Percentiles rank a stretch among this genome's conserved stretches.
Evolutionary conservation across 2,113 vertebrate genomes (phyloP).

Genomic region (Myotis davidii): DNA sequence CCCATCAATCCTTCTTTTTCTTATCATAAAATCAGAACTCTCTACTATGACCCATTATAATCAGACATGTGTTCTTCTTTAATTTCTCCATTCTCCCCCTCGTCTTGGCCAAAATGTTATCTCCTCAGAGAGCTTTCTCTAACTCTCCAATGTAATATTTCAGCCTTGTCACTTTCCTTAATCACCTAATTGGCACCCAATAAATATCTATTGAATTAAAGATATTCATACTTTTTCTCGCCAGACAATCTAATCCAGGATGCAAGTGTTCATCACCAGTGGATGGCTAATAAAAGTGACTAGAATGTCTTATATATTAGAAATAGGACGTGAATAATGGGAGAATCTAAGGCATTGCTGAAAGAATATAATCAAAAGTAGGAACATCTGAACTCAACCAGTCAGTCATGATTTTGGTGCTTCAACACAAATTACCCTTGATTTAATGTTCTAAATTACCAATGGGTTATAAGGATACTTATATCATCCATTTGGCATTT

Average conservation of each 20-base stretch:
- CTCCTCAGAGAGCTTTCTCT: not conserved
- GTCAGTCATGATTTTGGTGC: not conserved
- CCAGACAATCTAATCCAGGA: not conserved
- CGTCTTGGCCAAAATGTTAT: not conserved
- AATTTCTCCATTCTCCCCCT: not conserved
- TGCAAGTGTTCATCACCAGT: not conserved
- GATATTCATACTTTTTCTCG: not conserved
- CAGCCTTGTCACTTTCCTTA: not conserved
- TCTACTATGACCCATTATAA: not conserved
- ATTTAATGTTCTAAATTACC: not conserved
- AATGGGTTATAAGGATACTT: not conserved
- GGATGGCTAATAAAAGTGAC: not conserved
- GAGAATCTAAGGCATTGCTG: not conserved
- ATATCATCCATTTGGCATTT: not conserved
- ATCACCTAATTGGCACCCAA: not conserved
- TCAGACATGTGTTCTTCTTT: not conserved
- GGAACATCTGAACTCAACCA: not conserved
- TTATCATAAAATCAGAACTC: constrained; percentile 9
- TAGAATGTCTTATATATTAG: not conserved
- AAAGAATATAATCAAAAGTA: not conserved
- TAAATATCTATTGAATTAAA: not conserved
- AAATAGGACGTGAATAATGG: not conserved
- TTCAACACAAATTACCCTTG: not conserved
- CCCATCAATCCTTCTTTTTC: not conserved
- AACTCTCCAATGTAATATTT: not conserved